Evolutionary conservation across 2,113 vertebrate species (phyloP).

Genomic region (Daphoenositta chrysoptera): DNA sequence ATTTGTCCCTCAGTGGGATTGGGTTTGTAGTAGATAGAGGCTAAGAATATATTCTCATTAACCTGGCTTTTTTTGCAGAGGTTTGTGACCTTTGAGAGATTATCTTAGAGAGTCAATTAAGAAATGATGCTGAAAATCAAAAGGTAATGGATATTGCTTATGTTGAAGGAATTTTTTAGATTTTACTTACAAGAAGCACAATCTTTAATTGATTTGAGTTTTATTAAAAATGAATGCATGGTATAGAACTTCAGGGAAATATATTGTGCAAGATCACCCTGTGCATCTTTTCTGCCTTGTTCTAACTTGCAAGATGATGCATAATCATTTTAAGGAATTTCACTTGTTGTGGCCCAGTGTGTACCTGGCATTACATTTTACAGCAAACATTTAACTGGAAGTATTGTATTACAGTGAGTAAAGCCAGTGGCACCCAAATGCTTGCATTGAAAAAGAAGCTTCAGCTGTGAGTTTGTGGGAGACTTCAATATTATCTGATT

Average conservation of each 20-base stretch:
- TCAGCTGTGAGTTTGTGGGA: conserved; percentile 22
- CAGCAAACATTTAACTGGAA: not conserved
- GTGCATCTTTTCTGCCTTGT: not conserved
- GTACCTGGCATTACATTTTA: conserved; percentile 5
- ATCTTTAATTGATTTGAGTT: not conserved
- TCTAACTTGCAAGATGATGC: not conserved
- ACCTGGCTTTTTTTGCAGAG: not conserved
- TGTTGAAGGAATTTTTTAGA: not conserved
- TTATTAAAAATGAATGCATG: not conserved
- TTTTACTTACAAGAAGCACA: not conserved
- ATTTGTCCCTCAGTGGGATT: not conserved
- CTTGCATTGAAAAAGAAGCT: not conserved
- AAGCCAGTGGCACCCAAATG: not conserved
- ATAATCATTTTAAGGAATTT: conserved; percentile 37
- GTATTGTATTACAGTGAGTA: not conserved
- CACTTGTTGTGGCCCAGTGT: not conserved
- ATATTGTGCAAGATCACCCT: not conserved
- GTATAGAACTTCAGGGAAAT: not conserved
- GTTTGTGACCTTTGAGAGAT: not conserved
- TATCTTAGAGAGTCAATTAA: not conserved
- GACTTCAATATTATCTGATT: conserved; percentile 22
- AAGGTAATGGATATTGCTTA: not conserved
- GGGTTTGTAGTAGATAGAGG: not conserved
- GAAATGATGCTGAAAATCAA: not conserved
- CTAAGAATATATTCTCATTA: not conserved